Base-by-base conservation (phyloP, 53 echinoderm and acorn worm species). In the Antedon mediterranea region DNA sequence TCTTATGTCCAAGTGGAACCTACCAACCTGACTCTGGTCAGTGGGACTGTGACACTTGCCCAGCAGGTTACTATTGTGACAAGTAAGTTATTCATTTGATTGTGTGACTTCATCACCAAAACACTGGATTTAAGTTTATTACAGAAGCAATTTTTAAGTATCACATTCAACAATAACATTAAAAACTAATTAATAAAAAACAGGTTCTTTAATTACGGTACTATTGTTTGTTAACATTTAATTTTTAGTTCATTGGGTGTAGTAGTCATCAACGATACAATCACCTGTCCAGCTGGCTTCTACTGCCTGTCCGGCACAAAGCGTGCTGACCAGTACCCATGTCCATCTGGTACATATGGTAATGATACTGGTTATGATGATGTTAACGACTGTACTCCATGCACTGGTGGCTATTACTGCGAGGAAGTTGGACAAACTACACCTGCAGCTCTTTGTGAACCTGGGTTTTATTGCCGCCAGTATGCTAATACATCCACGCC, bases 341-440 rank as follows among this genome's bases (percentile, higher is more conserved):
- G 98, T 72, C 92, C 98, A 9, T 85, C 87, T 27, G 98, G 98
- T 9, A 97, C 98, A 82, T 97, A 82, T 71, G 98, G 91, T 76
- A 97, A 97, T 18, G 90, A 89, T 74, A 97, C 90, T 6, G 98
- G 98, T 9, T 89, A 88, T 43, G 85, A 92, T 28, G 70, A 88
- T 14, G 86, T 85, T 28, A 79, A 71, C 13, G 90, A 97, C 71
- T 97, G 98, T 42, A 92, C 90, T 0, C 89, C 98, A 3, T 97
- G 98, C 71, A 82, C 95, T 76, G 95, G 91, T 84, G 95, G 95
- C 5, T 89, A 85, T 32, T 95, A 87, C 71, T 95, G 95, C 75
- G 95, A 92, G 44, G 89, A 89, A 73, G 95, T 88, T 28, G 95
- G 95, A 8, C 88, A 87, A 34, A 92, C 95, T 0, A 79, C 43